Evolutionary conservation across 37 sponge, comb jelly and placozoan species (phyloP), one percentile per base, ranked within the genome.

Genomic region (Diacarnus erythraeanus): DNA sequence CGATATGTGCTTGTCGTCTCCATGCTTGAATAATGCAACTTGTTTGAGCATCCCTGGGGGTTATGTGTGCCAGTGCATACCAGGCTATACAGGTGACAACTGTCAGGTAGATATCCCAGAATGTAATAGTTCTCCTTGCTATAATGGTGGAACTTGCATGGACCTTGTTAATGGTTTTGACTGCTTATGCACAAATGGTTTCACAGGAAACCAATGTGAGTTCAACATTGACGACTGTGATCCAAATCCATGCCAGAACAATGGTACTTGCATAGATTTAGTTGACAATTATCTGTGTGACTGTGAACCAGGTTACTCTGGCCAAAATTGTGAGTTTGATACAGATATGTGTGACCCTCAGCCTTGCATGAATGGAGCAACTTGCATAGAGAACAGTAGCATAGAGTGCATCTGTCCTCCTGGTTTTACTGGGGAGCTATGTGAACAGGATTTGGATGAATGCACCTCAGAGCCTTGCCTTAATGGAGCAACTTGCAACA

Each of bases 341-440:
- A 61, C 67, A 21, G 72, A 91, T 34, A 0, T 72, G 23, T 88
- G 77, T 64, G 58, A 41, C 20, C 74, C 63, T 1, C 63, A 59
- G 21, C 75, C 85, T 5, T 92, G 93, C 74, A 20, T 41, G 57
- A 88, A 87, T 71, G 82, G 79, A 27, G 91, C 63, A 18, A 82
- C 87, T 1, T 91, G 91, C 64, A 40, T 20, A 2, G 47, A 77
- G 9, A 61, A 69, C 66, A 64, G 85, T 64, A 25, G 44, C 27
- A n/a, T 83, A 5, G 47, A n/a, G 25, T 75, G 67, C 64, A 27
- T 33, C 15, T 91, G 92, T 69, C 58, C 69, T 33, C 59, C 44
- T 12, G 84, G 84, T 33, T 87, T 61, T 42, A 74, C 41, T 25
- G 92, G 92, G 9, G 3, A 26, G 3, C 6, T 72, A 22, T 92